Evolutionary conservation across 2,888 invertebrate species (phyloP).

Genomic region (Charanyca ferruginea): DNA sequence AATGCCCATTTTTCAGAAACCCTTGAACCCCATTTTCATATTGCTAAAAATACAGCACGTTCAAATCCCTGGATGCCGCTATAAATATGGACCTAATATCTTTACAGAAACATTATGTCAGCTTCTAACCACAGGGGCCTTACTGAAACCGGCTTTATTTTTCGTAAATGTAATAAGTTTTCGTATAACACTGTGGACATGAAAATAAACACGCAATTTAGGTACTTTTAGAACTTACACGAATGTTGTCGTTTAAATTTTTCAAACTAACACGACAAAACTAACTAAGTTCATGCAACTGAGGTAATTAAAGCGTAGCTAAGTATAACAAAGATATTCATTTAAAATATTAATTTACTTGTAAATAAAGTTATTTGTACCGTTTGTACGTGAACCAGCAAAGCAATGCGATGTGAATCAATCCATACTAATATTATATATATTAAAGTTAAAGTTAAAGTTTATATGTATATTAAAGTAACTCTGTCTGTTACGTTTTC

Average conservation of each 20-base stretch:
- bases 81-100: slow-evolving; percentile 55
- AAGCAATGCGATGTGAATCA: background rate
- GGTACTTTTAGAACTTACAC: slow-evolving; percentile 19
- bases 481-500: no score
- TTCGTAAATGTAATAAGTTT: slow-evolving; percentile 37
- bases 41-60: slow-evolving; percentile 36
- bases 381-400: background rate
- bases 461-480: no score
- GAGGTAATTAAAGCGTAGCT: slow-evolving; percentile 24
- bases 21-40: slow-evolving; percentile 36
- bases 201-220: slow-evolving; percentile 42
- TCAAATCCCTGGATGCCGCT: slow-evolving; percentile 41
- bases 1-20: slow-evolving; percentile 11
- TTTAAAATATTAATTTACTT: slow-evolving; percentile 37
- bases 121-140: slow-evolving; percentile 32
- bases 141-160: slow-evolving; percentile 45
- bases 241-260: slow-evolving; percentile 29
- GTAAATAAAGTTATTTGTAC: background rate
- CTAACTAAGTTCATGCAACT: slow-evolving; percentile 43
- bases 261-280: slow-evolving; percentile 35
- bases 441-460: no score
- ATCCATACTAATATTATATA: no score
- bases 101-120: slow-evolving; percentile 47
- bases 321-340: slow-evolving; percentile 16
- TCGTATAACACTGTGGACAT: slow-evolving; percentile 35